Evolutionary conservation across 2,113 vertebrate genomes (phyloP).

Genomic region (Ceratotherium simum): DNA sequence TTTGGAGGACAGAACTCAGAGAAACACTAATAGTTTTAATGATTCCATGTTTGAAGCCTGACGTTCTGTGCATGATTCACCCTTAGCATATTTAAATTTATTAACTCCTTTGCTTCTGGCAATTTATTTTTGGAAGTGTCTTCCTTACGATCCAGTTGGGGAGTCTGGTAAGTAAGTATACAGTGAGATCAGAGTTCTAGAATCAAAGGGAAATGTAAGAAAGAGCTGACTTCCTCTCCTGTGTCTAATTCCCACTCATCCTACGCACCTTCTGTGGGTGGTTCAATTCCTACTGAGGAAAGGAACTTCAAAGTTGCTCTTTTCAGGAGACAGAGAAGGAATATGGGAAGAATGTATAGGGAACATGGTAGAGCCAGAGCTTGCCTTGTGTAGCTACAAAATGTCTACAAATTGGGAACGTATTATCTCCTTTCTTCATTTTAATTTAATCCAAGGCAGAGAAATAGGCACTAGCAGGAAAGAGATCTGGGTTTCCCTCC

Average conservation of each 20-base stretch:
- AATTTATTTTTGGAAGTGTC: conserved; percentile 43
- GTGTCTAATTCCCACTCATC: background rate
- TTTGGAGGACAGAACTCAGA: background rate
- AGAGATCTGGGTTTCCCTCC: background rate
- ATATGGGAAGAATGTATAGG: background rate
- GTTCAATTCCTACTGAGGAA: background rate
- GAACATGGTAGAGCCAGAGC: background rate
- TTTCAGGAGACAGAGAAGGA: background rate
- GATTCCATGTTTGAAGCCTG: conserved; percentile 63
- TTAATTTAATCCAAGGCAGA: background rate
- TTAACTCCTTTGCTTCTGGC: conserved; percentile 59
- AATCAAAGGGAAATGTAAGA: background rate
- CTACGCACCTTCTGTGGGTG: background rate
- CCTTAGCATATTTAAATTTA: conserved; percentile 48
- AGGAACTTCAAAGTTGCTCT: background rate
- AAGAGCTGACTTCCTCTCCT: background rate
- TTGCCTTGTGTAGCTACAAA: background rate
- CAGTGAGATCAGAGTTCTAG: background rate
- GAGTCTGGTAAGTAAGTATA: background rate
- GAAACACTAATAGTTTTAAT: conserved; percentile 57
- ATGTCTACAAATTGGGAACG: background rate
- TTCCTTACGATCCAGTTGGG: conserved; percentile 21
- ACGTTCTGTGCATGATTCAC: conserved; percentile 59
- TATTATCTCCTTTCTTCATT: background rate
- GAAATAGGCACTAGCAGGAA: background rate